A percentile compares a stretch with the other conserved stretches of the same genome.
phyloP scores from a whole-genome alignment of 2,888 invertebrate genomes.

The Selenia dentaria region DNA sequence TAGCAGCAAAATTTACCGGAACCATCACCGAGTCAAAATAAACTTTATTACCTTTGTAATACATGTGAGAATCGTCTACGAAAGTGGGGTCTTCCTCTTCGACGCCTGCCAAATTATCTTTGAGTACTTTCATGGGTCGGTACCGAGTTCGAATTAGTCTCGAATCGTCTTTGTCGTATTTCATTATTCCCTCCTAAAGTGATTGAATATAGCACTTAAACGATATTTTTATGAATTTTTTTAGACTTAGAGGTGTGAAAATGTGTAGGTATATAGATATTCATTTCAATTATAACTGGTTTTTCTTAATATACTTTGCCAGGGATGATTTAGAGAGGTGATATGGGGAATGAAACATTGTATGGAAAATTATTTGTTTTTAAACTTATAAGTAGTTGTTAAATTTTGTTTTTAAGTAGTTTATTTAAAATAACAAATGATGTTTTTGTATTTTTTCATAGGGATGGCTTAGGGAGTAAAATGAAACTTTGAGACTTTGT shows the following conservation, averaged over 20 bases:
- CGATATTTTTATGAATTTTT: too few species aligned
- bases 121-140: conserved; percentile 76
- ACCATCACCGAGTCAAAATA: too few species aligned
- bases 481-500: too few species aligned
- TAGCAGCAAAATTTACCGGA: conserved; percentile 25
- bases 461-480: too few species aligned
- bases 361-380: too few species aligned
- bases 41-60: conserved; percentile 63
- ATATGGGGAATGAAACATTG: too few species aligned
- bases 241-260: too few species aligned
- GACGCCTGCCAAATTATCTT: conserved; percentile 67
- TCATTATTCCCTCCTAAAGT: conserved; percentile 65
- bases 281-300: not conserved
- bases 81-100: conserved; percentile 73
- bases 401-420: too few species aligned
- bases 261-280: not conserved
- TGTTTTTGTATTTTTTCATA: too few species aligned
- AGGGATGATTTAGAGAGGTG: too few species aligned
- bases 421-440: too few species aligned
- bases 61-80: conserved; percentile 75
- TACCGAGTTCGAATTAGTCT: conserved; percentile 74
- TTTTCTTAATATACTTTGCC: not conserved
- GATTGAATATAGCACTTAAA: not conserved
- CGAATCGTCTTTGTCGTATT: conserved; percentile 70
- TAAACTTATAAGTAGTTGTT: too few species aligned